Evolutionary conservation across 2,888 invertebrate species (phyloP), one percentile per base, ranked within the genome.

Genomic region (Euzophera pinguis): DNA sequence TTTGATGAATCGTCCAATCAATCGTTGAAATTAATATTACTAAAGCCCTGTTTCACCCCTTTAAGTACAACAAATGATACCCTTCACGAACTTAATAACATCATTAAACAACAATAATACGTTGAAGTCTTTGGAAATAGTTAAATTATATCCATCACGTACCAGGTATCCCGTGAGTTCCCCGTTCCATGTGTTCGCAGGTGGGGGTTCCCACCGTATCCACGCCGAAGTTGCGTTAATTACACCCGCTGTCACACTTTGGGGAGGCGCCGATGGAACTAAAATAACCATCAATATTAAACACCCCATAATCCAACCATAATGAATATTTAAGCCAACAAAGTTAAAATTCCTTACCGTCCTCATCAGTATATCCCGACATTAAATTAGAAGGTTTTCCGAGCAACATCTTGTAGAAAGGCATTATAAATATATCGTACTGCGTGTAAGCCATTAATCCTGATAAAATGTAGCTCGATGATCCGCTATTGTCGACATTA

Each of bases 321-420:
- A 53, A 57, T 58, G 52, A 65, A 53, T 56, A 54, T 53, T 54
- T 55, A 35, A 39, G 29, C 43, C 12, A 29, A 43, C 29, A 38
- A 13, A 42, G 43, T 41, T 29, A 47, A 52, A 53, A 41, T 37
- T 39, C 55, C 84, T 85, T 73, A 93, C 93, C 93, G 78, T 98
- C 98, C 87, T 98, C 97, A 56, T 95, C 91, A 0, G 98, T 98
- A 62, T 93, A 94, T 16, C 95, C 95, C 10, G 94, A 91, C 86
- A 96, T 94, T 5, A 96, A 95, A 88, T 98, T 99, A 51, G 97
- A 98, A 9, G 98, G 98, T 71, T 96, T 96, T 4, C 98, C 98
- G 73, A 98, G 94, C 57, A 97, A 92, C 61, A 93, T 94, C 76
- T 95, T 95, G 79, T 95, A 97, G 81, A 96, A 98, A 0, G 98